These are phyloP conservation scores for Aphelinus certus DNA, from an alignment of 1,140 invertebrate species.

Conservation along the genomic window DNA sequence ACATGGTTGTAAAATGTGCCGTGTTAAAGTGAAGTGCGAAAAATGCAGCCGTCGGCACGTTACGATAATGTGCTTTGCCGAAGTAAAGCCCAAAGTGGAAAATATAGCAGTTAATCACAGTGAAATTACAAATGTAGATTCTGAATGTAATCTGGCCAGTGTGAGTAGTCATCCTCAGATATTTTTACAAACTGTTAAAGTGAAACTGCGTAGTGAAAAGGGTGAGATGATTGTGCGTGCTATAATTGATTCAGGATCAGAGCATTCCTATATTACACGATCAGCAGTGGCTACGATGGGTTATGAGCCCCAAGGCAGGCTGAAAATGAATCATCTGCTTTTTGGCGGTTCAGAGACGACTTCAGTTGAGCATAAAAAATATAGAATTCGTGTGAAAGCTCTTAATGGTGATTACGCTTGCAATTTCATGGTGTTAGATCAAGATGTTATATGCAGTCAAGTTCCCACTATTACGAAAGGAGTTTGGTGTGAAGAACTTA, in stretches of 20 bases:
- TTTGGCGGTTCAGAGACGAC: slow-evolving; percentile 40
- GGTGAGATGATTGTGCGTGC: slow-evolving; percentile 36
- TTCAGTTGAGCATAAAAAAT: slow-evolving; percentile 31
- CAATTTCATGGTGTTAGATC: slow-evolving; percentile 39
- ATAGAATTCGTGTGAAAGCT: slow-evolving; percentile 34
- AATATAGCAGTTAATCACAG: too few relatives aligned
- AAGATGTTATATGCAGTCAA: slow-evolving; percentile 33
- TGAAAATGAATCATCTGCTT: too few relatives aligned
- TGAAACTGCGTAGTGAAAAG: slow-evolving; percentile 33
- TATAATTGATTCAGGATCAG: slow-evolving; percentile 41
- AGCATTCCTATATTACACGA: slow-evolving; percentile 42
- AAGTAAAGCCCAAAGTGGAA: neutral
- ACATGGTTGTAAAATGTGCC: too few relatives aligned
- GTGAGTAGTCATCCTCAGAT: slow-evolving; percentile 31
- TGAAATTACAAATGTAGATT: too few relatives aligned
- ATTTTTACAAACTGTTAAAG: slow-evolving; percentile 40
- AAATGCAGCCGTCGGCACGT: slow-evolving; percentile 28
- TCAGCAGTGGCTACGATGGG: slow-evolving; percentile 36
- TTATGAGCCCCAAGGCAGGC: slow-evolving; percentile 35
- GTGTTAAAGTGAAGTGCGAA: slow-evolving; percentile 26
- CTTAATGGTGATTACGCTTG: slow-evolving; percentile 32
- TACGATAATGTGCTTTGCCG: too few relatives aligned
- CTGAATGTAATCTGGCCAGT: slow-evolving; percentile 31
- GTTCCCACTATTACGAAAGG: slow-evolving; percentile 31
- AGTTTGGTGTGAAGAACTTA: slow-evolving; percentile 34